A percentile compares a stretch with the other conserved stretches of the same genome.
Conservation (phyloP, 2,888 invertebrate species). For the Drosophila trichaetosa region DNA sequence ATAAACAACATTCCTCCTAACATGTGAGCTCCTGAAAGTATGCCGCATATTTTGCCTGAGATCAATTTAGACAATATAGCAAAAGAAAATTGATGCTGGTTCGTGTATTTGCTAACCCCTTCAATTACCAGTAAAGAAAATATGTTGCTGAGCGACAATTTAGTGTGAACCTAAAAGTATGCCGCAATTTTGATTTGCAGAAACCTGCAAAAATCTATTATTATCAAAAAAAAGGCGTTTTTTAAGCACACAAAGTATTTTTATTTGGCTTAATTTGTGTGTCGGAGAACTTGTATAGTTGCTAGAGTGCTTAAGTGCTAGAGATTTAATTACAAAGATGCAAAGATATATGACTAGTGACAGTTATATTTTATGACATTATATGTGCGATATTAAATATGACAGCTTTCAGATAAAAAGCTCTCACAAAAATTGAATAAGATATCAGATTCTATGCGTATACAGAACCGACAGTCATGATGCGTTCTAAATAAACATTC, state of each 20-base stretch:
- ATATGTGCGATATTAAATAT: background rate
- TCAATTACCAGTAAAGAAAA: too few relatives aligned
- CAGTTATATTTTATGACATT: background rate
- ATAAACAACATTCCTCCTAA: background rate
- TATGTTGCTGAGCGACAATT: fast-evolving
- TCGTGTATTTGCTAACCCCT: too few relatives aligned
- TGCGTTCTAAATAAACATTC: background rate
- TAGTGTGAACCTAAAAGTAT: background rate
- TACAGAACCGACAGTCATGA: background rate
- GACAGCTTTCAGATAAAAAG: background rate
- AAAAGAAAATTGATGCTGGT: background rate
- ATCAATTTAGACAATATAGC: background rate
- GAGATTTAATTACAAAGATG: background rate
- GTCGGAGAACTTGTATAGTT: background rate
- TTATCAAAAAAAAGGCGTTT: background rate
- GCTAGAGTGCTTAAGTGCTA: background rate
- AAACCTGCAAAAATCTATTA: background rate
- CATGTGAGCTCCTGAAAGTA: background rate
- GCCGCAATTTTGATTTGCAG: background rate
- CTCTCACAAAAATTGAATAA: background rate
- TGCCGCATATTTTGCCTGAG: too few relatives aligned
- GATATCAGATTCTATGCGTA: background rate
- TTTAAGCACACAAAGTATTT: background rate
- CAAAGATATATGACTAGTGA: background rate
- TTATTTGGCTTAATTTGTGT: background rate